Percentiles rank a stretch among this genome's conserved stretches.
These are phyloP conservation scores for Cephus spinipes DNA, from an alignment of 2,888 invertebrate genomes.

Conservation along the genomic window DNA sequence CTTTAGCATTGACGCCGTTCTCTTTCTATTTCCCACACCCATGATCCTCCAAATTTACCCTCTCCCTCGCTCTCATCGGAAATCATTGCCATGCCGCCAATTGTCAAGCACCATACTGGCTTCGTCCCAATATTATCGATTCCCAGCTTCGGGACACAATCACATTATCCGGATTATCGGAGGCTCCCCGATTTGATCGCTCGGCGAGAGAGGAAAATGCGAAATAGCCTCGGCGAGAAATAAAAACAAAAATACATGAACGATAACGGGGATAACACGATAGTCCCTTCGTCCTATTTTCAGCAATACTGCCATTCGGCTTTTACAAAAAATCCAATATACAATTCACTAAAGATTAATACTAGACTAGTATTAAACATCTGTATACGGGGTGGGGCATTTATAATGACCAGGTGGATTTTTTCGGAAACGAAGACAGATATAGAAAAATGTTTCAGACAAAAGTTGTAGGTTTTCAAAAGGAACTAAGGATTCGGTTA, in stretches of 20 bases:
- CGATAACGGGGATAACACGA: neutral
- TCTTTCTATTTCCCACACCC: constrained; percentile 30
- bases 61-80: constrained; percentile 43
- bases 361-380: neutral
- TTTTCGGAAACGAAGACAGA: too few species aligned
- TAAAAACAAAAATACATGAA: neutral
- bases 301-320: neutral
- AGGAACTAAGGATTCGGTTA: too few species aligned
- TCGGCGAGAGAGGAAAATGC: neutral
- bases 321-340: neutral
- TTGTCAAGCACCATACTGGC: constrained; percentile 48
- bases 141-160: constrained; percentile 34
- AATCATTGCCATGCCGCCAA: constrained; percentile 56
- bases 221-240: neutral
- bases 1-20: neutral
- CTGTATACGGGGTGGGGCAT: neutral
- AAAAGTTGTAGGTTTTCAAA: too few species aligned
- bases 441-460: too few species aligned
- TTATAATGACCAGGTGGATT: too few species aligned
- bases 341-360: neutral
- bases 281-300: neutral
- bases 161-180: constrained; percentile 48
- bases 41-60: constrained; percentile 21
- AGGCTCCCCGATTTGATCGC: constrained; percentile 14
- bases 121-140: constrained; percentile 51